Conservation (phyloP, 2,888 invertebrate genomes). For the Allolobophora icterica region DNA sequence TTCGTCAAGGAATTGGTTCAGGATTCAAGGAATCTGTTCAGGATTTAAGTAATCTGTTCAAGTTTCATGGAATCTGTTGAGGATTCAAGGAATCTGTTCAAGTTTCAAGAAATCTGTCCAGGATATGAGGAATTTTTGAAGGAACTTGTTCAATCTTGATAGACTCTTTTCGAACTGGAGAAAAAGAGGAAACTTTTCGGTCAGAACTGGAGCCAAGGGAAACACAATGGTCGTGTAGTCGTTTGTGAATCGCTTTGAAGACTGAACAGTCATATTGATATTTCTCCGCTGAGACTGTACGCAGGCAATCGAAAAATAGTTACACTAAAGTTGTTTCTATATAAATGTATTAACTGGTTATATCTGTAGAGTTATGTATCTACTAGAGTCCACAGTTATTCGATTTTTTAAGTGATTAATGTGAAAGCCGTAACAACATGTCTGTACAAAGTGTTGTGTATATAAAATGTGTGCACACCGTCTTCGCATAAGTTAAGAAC, state of each 20-base stretch:
- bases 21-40: too few relatives aligned
- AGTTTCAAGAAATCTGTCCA: too few relatives aligned
- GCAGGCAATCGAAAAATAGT: neutral
- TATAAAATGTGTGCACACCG: neutral
- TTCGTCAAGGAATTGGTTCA: neutral
- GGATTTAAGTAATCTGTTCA: too few relatives aligned
- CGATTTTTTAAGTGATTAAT: neutral
- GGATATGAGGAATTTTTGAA: too few relatives aligned
- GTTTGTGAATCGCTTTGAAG: neutral
- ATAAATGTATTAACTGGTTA: neutral
- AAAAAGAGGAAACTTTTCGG: neutral
- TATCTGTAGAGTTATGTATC: neutral
- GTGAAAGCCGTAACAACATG: neutral
- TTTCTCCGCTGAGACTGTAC: neutral
- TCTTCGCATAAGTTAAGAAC: neutral
- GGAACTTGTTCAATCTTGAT: too few relatives aligned
- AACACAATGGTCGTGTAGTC: neutral
- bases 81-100: too few relatives aligned
- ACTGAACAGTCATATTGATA: neutral
- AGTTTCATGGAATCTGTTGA: too few relatives aligned
- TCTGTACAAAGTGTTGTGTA: slow-evolving; percentile 12
- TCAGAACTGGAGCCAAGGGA: neutral
- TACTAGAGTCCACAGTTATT: neutral
- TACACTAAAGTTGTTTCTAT: neutral
- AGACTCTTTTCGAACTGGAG: neutral